These are phyloP conservation scores for Laspeyria flexula DNA, from an alignment of 2,888 invertebrate species.

Conservation along the genomic window DNA sequence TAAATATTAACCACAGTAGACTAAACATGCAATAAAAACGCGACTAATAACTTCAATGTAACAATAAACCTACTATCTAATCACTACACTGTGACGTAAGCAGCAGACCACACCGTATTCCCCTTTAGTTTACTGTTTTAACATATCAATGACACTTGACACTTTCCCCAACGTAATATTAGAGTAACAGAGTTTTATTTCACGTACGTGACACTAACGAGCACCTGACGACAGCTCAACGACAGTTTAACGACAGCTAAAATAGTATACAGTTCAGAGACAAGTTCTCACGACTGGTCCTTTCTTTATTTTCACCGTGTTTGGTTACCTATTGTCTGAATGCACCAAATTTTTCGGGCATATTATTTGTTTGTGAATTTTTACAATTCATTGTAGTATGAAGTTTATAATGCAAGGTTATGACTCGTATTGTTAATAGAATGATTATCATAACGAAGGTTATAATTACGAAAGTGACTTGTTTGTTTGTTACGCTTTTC, in stretches of 20 bases:
- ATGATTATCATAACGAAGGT: no score
- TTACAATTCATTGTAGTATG: neutral
- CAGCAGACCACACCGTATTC: constrained; percentile 28
- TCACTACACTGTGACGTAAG: constrained; percentile 18
- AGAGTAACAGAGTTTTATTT: constrained; percentile 40
- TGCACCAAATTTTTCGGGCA: neutral
- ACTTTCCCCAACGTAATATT: constrained; percentile 67
- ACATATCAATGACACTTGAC: constrained; percentile 82
- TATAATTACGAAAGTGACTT: no score
- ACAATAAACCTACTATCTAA: neutral
- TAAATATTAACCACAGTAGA: no score
- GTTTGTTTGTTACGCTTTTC: no score
- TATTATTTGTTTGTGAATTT: neutral
- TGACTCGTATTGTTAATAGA: no score
- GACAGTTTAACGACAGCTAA: neutral
- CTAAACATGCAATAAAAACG: no score
- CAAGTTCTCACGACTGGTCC: constrained; percentile 29
- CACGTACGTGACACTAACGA: constrained; percentile 21
- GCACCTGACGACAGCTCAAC: constrained; percentile 3
- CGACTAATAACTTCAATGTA: no score
- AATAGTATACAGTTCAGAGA: constrained; percentile 1
- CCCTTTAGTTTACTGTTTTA: constrained; percentile 58
- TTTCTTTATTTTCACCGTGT: constrained; percentile 3
- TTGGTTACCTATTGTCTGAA: constrained; percentile 7
- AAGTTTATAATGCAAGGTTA: no score